These are phyloP conservation scores for Carcina quercana DNA, from an alignment of 2,888 invertebrate species.

Conservation along the genomic window DNA sequence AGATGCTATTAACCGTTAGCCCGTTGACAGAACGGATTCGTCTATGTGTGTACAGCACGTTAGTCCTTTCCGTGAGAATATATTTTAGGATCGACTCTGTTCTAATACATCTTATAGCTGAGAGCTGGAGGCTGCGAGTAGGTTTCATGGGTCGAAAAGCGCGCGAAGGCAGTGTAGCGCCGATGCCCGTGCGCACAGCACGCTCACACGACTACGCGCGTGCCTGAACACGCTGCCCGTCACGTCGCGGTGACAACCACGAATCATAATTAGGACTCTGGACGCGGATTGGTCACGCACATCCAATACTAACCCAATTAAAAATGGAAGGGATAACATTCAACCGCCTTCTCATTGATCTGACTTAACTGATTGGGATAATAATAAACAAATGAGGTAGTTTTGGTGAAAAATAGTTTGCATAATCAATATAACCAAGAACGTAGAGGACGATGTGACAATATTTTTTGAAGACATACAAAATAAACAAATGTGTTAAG, in stretches of 20 bases:
- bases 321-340: constrained; percentile 50
- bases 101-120: constrained; percentile 49
- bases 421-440: constrained; percentile 4
- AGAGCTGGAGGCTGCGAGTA: constrained; percentile 53
- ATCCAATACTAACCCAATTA: constrained; percentile 13
- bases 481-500: constrained; percentile 28
- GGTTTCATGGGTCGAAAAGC: constrained; percentile 67
- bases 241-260: constrained; percentile 49
- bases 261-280: constrained; percentile 37
- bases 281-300: constrained; percentile 19
- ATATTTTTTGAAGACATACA: constrained; percentile 22
- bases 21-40: constrained; percentile 31
- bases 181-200: constrained; percentile 66
- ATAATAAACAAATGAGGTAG: constrained; percentile 1
- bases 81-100: constrained; percentile 47
- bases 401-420: constrained; percentile 2
- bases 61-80: constrained; percentile 65
- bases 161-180: constrained; percentile 72
- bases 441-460: constrained; percentile 23
- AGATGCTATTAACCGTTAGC: constrained; percentile 41
- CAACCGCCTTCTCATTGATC: constrained; percentile 36
- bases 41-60: constrained; percentile 34
- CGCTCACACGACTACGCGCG: constrained; percentile 52
- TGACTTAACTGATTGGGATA: constrained; percentile 22
- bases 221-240: constrained; percentile 45